Evolutionary conservation across 1,140 invertebrate genomes (phyloP).

Genomic region (Nautilus pompilius): DNA sequence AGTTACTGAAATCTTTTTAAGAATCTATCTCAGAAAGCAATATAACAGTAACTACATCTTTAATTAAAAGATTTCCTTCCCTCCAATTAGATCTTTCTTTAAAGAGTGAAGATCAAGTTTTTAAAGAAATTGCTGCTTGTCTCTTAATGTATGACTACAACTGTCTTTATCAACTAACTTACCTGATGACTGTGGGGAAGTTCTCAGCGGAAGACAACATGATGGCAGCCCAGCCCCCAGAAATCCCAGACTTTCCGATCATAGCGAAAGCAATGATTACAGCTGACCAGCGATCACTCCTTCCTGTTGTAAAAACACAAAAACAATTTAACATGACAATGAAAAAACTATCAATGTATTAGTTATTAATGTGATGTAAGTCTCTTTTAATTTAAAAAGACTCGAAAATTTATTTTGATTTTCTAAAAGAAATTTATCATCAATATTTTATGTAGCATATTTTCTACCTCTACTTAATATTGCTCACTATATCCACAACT

Average conservation of each 20-base stretch:
- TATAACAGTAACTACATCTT: neutral
- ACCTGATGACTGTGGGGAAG: conserved; percentile 48
- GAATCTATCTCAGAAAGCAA: neutral
- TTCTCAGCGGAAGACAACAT: conserved; percentile 43
- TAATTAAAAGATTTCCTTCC: neutral
- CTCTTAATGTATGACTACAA: too few relatives aligned
- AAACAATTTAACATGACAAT: too few relatives aligned
- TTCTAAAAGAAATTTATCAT: too few relatives aligned
- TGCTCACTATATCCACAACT: too few relatives aligned
- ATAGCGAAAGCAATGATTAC: conserved; percentile 28
- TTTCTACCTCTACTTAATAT: too few relatives aligned
- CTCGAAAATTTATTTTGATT: too few relatives aligned
- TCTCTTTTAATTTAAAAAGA: too few relatives aligned
- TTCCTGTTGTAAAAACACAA: conserved; percentile 6
- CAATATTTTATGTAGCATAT: too few relatives aligned
- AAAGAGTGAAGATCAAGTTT: neutral
- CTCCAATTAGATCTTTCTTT: neutral
- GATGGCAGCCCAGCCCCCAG: conserved; percentile 44
- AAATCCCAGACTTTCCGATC: conserved; percentile 40
- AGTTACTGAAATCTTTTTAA: neutral
- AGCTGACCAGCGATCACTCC: conserved; percentile 6
- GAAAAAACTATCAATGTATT: too few relatives aligned
- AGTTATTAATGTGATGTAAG: too few relatives aligned
- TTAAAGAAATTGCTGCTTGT: neutral
- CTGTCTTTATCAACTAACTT: too few relatives aligned